Evolutionary conservation across 2,113 vertebrate species (phyloP).

Genomic region (Cranoglanis bouderius): DNA sequence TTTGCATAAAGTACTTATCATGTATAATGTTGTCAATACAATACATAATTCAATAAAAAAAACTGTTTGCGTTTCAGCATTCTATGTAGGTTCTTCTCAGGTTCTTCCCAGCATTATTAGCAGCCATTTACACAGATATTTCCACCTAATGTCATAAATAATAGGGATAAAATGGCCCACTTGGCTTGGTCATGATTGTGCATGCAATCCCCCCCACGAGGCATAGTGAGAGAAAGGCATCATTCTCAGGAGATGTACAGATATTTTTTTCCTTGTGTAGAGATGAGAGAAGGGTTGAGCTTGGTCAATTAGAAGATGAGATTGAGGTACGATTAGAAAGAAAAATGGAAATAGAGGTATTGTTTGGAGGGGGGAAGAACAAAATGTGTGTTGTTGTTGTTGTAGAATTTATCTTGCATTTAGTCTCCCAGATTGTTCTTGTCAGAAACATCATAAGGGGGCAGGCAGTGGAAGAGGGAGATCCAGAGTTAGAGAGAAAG

Average conservation of each 20-base stretch:
- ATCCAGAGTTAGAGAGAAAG: background rate
- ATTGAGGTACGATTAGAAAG: background rate
- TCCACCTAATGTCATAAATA: background rate
- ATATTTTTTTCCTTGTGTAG: background rate
- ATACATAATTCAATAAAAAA: background rate
- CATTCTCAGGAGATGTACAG: background rate
- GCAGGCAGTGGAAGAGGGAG: background rate
- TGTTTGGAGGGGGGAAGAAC: background rate
- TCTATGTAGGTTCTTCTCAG: background rate
- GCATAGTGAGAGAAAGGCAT: background rate
- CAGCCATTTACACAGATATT: background rate
- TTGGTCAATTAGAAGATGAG: background rate
- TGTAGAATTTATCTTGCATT: background rate
- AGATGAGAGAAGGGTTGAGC: background rate
- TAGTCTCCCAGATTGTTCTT: background rate
- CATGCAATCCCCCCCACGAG: background rate
- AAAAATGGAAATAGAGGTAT: background rate
- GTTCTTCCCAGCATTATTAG: background rate
- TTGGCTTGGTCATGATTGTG: background rate
- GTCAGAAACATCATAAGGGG: conserved; percentile 14
- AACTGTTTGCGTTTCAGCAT: background rate
- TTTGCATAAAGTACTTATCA: background rate
- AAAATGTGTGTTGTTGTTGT: background rate
- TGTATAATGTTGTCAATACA: background rate
- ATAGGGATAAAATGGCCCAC: background rate